A percentile compares a stretch with the other conserved stretches of the same genome.
These are phyloP conservation scores for Syngnathus rostellatus DNA, from an alignment of 2,797 vertebrate species.

Conservation along the genomic window DNA sequence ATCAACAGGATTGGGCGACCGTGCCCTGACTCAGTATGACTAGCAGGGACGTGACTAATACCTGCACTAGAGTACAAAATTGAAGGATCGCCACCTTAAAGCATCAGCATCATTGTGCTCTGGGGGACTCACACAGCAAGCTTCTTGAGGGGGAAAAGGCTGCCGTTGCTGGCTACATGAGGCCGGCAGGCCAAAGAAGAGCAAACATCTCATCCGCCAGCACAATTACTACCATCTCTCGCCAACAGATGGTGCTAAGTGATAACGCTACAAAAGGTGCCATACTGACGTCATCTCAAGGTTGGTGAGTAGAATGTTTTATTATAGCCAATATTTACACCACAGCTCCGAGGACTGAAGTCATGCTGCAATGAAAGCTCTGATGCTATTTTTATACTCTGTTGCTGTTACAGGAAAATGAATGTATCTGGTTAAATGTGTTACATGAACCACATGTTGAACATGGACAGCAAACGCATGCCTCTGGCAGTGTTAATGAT, in stretches of 20 bases:
- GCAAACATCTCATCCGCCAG: slow-evolving; percentile 17
- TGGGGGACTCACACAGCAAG: slow-evolving; percentile 20
- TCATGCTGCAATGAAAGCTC: slow-evolving; percentile 17
- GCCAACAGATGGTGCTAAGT: slow-evolving; percentile 71
- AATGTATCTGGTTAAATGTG: slow-evolving; percentile 45
- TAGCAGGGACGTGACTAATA: slow-evolving; percentile 60
- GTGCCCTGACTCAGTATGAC: slow-evolving; percentile 60
- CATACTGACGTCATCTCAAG: slow-evolving; percentile 1
- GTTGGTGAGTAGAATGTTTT: slow-evolving; percentile 13
- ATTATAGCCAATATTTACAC: slow-evolving; percentile 23
- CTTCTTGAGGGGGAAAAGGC: slow-evolving; percentile 25
- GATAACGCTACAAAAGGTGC: slow-evolving; percentile 34
- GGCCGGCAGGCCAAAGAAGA: slow-evolving; percentile 22
- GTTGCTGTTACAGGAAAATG: slow-evolving; percentile 38
- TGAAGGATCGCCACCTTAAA: slow-evolving; percentile 42
- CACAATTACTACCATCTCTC: slow-evolving; percentile 39
- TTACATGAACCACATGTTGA: slow-evolving; percentile 41
- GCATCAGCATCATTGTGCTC: slow-evolving; percentile 37
- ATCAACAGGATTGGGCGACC: slow-evolving; percentile 50
- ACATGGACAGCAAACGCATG: slow-evolving; percentile 50
- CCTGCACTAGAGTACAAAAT: slow-evolving; percentile 42
- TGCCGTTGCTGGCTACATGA: slow-evolving; percentile 29
- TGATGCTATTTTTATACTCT: slow-evolving; percentile 5
- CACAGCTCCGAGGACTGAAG: slow-evolving; percentile 20
- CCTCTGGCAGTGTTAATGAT: slow-evolving; percentile 49